phyloP scores from a whole-genome alignment of 2,797 vertebrate species.

The Coluber constrictor region DNA sequence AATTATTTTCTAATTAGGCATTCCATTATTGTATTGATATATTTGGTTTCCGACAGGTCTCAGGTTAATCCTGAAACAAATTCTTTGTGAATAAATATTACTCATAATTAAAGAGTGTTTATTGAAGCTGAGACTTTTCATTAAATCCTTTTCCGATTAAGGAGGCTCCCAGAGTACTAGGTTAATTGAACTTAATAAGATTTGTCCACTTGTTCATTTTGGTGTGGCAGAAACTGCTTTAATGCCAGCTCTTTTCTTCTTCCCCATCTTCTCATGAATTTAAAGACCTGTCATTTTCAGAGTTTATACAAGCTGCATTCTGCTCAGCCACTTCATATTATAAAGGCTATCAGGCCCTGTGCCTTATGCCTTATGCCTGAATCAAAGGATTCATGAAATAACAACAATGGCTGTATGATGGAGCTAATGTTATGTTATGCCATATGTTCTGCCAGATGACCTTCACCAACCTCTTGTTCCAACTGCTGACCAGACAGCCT shows the following conservation, averaged over 20 bases:
- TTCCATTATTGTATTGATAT: conserved; percentile 73
- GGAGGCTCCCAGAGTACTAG: conserved; percentile 62
- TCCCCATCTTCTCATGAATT: conserved; percentile 12
- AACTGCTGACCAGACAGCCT: neutral
- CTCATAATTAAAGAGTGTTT: conserved; percentile 69
- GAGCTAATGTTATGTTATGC: neutral
- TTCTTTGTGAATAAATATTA: conserved; percentile 74
- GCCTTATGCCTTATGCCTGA: neutral
- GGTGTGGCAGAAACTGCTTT: conserved; percentile 64
- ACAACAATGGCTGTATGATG: neutral
- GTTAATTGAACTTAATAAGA: conserved; percentile 67
- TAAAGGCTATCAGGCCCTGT: neutral
- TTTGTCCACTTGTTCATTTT: conserved; percentile 66
- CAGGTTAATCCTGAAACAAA: conserved; percentile 72
- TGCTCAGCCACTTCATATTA: conserved; percentile 13
- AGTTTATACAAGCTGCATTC: neutral
- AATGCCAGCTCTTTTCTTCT: conserved; percentile 43
- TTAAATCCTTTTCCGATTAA: conserved; percentile 73
- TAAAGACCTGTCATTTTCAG: conserved; percentile 22
- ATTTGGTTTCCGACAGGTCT: conserved; percentile 66
- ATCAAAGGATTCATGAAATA: neutral
- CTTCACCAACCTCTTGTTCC: neutral
- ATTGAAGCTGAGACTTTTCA: conserved; percentile 63
- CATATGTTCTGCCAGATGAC: neutral
- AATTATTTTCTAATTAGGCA: conserved; percentile 74